Conservation (phyloP, 2,113 vertebrate species). For the Pardalotus punctatus region DNA sequence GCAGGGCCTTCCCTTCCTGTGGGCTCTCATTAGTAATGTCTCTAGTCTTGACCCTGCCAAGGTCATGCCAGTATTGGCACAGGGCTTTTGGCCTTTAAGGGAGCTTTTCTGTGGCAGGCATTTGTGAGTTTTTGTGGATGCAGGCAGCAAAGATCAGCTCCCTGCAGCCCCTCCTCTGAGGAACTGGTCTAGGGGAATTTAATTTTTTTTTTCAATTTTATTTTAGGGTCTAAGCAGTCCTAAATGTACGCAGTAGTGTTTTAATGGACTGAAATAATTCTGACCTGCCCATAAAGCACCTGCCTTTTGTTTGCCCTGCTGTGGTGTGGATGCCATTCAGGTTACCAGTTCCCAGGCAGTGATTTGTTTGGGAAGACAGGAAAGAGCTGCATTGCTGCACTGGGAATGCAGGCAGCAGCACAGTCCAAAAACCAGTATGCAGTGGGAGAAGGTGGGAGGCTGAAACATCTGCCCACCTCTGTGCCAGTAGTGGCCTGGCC, state of each 20-base stretch:
- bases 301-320: background rate
- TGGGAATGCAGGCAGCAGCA: background rate
- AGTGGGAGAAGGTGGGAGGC: background rate
- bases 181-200: no score
- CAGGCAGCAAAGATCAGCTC: background rate
- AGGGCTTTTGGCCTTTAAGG: background rate
- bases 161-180: background rate
- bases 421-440: fast-evolving
- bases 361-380: background rate
- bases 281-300: background rate
- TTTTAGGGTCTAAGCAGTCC: background rate
- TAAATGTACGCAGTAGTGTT: background rate
- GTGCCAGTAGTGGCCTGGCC: background rate
- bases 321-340: background rate
- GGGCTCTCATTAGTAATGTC: background rate
- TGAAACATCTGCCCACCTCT: background rate
- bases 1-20: background rate
- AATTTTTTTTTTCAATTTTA: background rate
- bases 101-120: background rate
- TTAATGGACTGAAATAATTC: background rate
- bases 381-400: background rate
- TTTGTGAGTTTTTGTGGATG: background rate
- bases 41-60: background rate
- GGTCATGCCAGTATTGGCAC: background rate
- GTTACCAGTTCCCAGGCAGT: background rate